Percentiles rank a stretch among this genome's conserved stretches.
These are phyloP conservation scores for Ophion costatus DNA, from an alignment of 2,888 invertebrate genomes.

Conservation along the genomic window DNA sequence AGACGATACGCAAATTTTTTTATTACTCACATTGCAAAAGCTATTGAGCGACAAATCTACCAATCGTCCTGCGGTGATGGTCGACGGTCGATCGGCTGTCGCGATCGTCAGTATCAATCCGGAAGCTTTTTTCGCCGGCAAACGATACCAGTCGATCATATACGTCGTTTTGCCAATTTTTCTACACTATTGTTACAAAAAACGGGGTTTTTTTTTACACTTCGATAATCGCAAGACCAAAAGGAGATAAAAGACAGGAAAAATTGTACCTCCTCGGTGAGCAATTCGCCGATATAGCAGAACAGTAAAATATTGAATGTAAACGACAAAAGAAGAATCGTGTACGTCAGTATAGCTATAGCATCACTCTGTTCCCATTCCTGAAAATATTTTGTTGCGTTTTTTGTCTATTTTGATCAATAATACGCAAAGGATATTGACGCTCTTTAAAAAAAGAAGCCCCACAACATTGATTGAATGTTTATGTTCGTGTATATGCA, in stretches of 20 bases:
- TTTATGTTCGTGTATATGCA: background rate
- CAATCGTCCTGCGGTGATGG: constrained; percentile 74
- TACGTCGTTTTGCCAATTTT: constrained; percentile 65
- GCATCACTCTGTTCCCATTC: constrained; percentile 66
- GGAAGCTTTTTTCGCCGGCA: constrained; percentile 61
- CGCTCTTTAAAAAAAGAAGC: too few species aligned
- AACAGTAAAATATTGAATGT: constrained; percentile 74
- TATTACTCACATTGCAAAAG: constrained; percentile 73
- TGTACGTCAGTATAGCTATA: constrained; percentile 63
- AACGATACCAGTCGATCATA: constrained; percentile 67
- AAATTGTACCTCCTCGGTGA: constrained; percentile 73
- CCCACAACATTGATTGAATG: background rate
- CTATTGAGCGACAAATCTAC: constrained; percentile 73
- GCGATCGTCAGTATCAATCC: constrained; percentile 71
- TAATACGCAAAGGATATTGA: background rate
- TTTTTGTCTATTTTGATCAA: background rate
- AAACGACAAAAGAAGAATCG: constrained; percentile 64
- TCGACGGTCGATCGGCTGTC: constrained; percentile 70
- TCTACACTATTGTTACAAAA: constrained; percentile 47
- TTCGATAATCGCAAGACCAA: background rate
- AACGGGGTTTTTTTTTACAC: background rate
- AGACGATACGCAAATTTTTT: background rate
- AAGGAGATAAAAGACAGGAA: background rate
- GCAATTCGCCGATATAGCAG: constrained; percentile 77
- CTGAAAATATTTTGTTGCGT: constrained; percentile 31